phyloP scores from a whole-genome alignment of 1,140 invertebrate species.

The Onthophagus taurus region DNA sequence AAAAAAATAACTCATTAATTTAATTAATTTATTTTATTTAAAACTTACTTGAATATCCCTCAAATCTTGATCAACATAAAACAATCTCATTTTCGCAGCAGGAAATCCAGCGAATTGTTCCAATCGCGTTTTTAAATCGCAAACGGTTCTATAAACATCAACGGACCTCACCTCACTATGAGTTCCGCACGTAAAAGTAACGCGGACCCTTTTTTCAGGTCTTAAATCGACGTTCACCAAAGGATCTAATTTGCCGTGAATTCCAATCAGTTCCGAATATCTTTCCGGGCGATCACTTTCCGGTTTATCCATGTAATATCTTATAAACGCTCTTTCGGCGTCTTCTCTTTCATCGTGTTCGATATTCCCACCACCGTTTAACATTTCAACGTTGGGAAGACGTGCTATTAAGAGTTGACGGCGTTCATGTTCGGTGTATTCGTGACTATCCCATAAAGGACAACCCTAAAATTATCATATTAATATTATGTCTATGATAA shows the following conservation, averaged over 20 bases:
- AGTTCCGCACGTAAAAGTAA: slow-evolving; percentile 70
- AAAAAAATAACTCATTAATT: slow-evolving; percentile 4
- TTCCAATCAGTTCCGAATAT: slow-evolving; percentile 67
- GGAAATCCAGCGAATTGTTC: slow-evolving; percentile 72
- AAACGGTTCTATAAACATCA: slow-evolving; percentile 66
- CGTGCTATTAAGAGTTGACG: slow-evolving; percentile 77
- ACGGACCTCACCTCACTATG: slow-evolving; percentile 62
- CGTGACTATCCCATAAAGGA: slow-evolving; percentile 59
- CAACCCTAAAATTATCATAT: slow-evolving; percentile 46
- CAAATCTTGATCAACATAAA: slow-evolving; percentile 71
- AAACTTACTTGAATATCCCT: slow-evolving; percentile 43
- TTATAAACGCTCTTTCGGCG: slow-evolving; percentile 86
- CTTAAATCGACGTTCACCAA: slow-evolving; percentile 76
- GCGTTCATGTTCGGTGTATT: slow-evolving; percentile 79
- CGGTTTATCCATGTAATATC: slow-evolving; percentile 81
- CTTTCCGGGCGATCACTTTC: slow-evolving; percentile 69
- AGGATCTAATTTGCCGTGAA: slow-evolving; percentile 80
- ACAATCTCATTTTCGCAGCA: slow-evolving; percentile 72
- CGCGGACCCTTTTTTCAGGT: slow-evolving; percentile 77
- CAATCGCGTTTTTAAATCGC: slow-evolving; percentile 68
- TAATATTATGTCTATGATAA: too few species aligned
- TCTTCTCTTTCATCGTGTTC: slow-evolving; percentile 76
- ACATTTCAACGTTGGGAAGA: slow-evolving; percentile 69
- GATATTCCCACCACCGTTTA: slow-evolving; percentile 84
- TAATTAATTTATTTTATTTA: not conserved